Evolutionary conservation across 2,113 vertebrate genomes (phyloP).

Genomic region (Spilogale gracilis): DNA sequence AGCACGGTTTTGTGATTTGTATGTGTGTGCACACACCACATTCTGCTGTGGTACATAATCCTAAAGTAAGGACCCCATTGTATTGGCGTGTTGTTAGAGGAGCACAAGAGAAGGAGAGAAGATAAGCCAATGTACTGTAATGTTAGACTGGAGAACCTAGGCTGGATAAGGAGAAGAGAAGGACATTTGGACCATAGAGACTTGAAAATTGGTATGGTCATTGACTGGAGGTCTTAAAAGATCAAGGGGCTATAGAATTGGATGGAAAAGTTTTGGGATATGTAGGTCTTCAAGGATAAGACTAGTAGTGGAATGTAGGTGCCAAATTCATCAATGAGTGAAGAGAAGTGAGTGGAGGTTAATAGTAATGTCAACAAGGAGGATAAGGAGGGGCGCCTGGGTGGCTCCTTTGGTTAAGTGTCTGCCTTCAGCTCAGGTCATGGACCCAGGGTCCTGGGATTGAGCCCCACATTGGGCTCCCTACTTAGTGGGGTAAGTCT

Average conservation of each 20-base stretch:
- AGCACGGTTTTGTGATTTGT: background rate
- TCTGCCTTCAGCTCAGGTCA: background rate
- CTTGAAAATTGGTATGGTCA: background rate
- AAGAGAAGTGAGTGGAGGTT: background rate
- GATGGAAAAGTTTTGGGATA: background rate
- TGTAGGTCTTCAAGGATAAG: background rate
- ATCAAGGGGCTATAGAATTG: background rate
- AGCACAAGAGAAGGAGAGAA: background rate
- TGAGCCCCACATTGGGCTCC: background rate
- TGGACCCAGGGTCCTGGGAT: background rate
- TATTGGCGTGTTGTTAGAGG: background rate
- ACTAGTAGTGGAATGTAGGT: background rate
- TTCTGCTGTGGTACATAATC: background rate
- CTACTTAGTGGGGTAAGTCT: background rate
- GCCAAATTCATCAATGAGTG: background rate
- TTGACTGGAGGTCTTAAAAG: background rate
- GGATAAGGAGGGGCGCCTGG: background rate
- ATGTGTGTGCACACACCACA: background rate
- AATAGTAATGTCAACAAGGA: background rate
- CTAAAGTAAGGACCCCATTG: background rate
- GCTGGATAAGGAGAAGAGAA: background rate
- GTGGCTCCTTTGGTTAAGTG: background rate
- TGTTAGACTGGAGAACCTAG: background rate
- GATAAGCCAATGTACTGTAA: background rate
- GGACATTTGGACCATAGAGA: background rate